Base-by-base conservation (phyloP, 2,797 vertebrate genomes). In the Poecilia wingei region DNA sequence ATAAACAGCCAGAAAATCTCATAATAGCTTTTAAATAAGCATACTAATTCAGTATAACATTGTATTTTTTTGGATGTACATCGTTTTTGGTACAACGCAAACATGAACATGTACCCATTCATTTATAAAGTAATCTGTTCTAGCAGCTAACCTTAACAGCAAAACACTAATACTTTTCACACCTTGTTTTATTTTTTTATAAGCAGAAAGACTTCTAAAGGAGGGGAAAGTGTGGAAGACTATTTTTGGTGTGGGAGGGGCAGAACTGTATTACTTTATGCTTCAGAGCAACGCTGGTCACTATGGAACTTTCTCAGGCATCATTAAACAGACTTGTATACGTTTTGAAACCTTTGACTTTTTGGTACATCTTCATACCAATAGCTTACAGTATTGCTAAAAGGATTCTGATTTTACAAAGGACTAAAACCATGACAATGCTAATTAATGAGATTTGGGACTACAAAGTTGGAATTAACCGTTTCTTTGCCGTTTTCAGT, bases 401-500 rank as follows among this genome's bases (percentile, higher is more conserved):
- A 68, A 43, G 8, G 9, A 68, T 43, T 18, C 20, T 25, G 39
- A 43, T 68, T 68, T 25, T 41, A 68, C 36, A 41, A 68, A 13
- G 10, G 22, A 22, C 36, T 39, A 41, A 39, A 43, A 43, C 39
- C 39, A 68, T 36, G 36, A 36, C 36, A 36, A 64, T 74, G 46
- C 51, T 77, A 79, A 82, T 77, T 77, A 51, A 25, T 13, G 31
- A 66, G 33, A 14, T 77, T 79, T 6, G 77, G 36, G 53, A 7
- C 31, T 31, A 28, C 31, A 41, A 72, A 69, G 68, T 25, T 41
- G n/a, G 53, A 10, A 49, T 43, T 69, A 39, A 31, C 72, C 61
- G 45, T 73, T 12, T 53, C 28, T 64, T 41, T 47, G 69, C 39
- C 72, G 22, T 59, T 76, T 73, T 12, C 41, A 43, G 20, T 41